Conservation (phyloP, 2,888 invertebrate species). For the Pseudolycoriella hygida region DNA sequence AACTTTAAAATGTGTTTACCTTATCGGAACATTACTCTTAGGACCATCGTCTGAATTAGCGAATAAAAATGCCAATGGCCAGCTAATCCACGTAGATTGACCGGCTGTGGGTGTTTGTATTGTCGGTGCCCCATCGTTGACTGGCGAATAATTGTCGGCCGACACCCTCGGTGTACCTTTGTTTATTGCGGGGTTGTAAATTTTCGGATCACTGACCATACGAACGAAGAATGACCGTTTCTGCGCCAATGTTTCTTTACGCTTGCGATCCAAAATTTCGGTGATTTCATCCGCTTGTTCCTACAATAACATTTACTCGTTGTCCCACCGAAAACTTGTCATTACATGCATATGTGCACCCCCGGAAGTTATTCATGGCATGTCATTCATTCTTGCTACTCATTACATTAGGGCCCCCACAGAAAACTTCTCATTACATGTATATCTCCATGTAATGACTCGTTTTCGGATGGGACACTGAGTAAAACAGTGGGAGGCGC, state of each 20-base stretch:
- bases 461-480: too few relatives aligned
- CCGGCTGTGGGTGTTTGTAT: conserved; percentile 22
- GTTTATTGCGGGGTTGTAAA: conserved; percentile 83
- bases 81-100: conserved; percentile 69
- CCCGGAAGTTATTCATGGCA: too few relatives aligned
- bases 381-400: too few relatives aligned
- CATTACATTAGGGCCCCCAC: too few relatives aligned
- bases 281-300: conserved; percentile 48
- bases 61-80: conserved; percentile 79
- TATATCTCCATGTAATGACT: too few relatives aligned
- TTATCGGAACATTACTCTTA: conserved; percentile 55
- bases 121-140: conserved; percentile 20
- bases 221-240: conserved; percentile 93
- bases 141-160: conserved; percentile 20
- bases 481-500: too few relatives aligned
- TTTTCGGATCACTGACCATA: conserved; percentile 94
- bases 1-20: conserved; percentile 37
- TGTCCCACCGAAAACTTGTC: too few relatives aligned
- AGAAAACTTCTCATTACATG: too few relatives aligned
- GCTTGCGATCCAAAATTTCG: conserved; percentile 53
- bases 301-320: too few relatives aligned
- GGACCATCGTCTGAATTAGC: conserved; percentile 53
- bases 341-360: too few relatives aligned
- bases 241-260: conserved; percentile 66
- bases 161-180: conserved; percentile 42